Evolutionary conservation across 2,797 vertebrate genomes (phyloP).

Genomic region (Propithecus deckenii): DNA sequence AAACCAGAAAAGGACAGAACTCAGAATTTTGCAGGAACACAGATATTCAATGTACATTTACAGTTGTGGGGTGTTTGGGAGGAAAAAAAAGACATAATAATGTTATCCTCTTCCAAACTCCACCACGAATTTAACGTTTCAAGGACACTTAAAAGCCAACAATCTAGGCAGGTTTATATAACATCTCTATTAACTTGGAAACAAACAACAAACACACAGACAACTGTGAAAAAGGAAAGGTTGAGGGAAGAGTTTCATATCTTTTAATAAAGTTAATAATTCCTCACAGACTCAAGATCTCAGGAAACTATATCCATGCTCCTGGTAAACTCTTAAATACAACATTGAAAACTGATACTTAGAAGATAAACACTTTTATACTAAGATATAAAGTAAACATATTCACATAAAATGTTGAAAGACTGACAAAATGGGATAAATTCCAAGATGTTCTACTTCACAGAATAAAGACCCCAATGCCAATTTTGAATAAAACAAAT

Average conservation of each 20-base stretch:
- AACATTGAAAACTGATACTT: neutral
- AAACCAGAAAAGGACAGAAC: conserved; percentile 3
- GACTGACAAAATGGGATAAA: neutral
- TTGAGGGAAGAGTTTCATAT: neutral
- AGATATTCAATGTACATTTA: neutral
- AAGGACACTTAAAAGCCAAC: neutral
- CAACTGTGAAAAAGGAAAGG: neutral
- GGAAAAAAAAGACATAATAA: neutral
- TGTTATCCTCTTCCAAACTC: neutral
- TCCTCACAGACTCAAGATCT: neutral
- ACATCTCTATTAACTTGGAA: neutral
- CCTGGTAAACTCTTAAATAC: neutral
- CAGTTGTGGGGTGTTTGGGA: neutral
- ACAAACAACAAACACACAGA: conserved; percentile 12
- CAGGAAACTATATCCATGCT: neutral
- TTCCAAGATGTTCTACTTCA: neutral
- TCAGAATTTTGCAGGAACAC: neutral
- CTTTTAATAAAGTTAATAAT: conserved; percentile 20
- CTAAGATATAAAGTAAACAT: neutral
- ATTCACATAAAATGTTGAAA: neutral
- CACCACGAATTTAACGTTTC: conserved; percentile 1
- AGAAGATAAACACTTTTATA: conserved; percentile 3
- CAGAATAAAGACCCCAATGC: neutral
- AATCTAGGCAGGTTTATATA: neutral
- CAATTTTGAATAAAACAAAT: conserved; percentile 7